phyloP scores from a whole-genome alignment of 1,140 invertebrate species.

The Polypedilum pembai region DNA sequence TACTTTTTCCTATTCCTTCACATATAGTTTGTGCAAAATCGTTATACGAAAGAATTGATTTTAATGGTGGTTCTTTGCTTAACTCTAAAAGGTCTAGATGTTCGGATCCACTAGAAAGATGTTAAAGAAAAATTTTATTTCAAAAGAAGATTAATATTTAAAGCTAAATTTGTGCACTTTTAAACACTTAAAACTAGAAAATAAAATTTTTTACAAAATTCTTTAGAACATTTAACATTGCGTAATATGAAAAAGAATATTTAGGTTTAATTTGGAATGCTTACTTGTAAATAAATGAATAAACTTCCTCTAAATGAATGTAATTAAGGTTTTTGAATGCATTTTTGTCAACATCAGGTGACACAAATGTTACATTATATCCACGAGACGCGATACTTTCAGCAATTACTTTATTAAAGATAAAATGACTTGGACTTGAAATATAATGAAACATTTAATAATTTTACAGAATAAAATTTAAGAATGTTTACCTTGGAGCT shows the following conservation, averaged over 20 bases:
- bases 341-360: constrained; percentile 23
- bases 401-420: constrained; percentile 30
- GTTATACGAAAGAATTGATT: not conserved
- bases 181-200: too few relatives aligned
- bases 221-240: too few relatives aligned
- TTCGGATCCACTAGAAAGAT: not conserved
- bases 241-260: too few relatives aligned
- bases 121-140: too few relatives aligned
- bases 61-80: not conserved
- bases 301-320: constrained; percentile 22
- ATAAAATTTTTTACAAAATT: too few relatives aligned
- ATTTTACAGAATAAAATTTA: not conserved
- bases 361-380: constrained; percentile 36
- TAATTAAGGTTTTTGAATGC: not conserved
- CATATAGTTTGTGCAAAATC: not conserved
- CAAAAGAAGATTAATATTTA: too few relatives aligned
- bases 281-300: not conserved
- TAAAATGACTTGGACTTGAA: not conserved
- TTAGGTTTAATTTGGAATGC: too few relatives aligned
- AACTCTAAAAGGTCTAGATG: not conserved
- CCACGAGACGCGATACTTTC: constrained; percentile 32
- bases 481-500: not conserved
- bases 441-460: not conserved
- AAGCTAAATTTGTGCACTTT: too few relatives aligned
- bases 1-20: constrained; percentile 12